phyloP scores from a whole-genome alignment of 2,797 vertebrate genomes.

The Clarias laeviceps region DNA sequence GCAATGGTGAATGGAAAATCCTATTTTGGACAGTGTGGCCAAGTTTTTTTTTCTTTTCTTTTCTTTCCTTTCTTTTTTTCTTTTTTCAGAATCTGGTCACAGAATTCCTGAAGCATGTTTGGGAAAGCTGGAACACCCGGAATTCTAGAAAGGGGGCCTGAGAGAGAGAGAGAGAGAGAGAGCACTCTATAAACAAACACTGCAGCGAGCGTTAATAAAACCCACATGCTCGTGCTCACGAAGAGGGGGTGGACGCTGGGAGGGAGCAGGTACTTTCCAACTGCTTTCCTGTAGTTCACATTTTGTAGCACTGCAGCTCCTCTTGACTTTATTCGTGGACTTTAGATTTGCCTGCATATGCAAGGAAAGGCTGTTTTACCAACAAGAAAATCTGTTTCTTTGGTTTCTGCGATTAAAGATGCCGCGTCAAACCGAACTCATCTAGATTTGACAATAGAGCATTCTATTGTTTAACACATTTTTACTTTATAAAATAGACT shows the following conservation, averaged over 20 bases:
- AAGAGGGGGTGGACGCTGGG: slow-evolving; percentile 50
- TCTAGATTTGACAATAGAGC: not conserved
- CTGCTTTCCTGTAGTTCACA: slow-evolving; percentile 49
- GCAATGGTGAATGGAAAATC: not conserved
- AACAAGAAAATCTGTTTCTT: not conserved
- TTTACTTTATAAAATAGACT: not conserved
- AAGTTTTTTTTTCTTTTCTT: slow-evolving; percentile 16
- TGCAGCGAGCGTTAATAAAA: slow-evolving; percentile 63
- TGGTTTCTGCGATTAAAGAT: no score
- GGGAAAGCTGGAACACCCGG: slow-evolving; percentile 56
- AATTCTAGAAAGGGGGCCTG: slow-evolving; percentile 57
- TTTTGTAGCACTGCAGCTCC: slow-evolving; percentile 33
- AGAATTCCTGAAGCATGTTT: slow-evolving; percentile 57
- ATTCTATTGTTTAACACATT: not conserved
- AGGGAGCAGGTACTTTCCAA: slow-evolving; percentile 57
- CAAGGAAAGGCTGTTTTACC: not conserved
- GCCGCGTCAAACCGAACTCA: not conserved
- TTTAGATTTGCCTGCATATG: not conserved
- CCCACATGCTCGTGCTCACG: slow-evolving; percentile 61
- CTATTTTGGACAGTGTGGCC: slow-evolving; percentile 1
- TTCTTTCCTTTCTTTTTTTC: no score
- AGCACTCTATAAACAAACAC: slow-evolving; percentile 64
- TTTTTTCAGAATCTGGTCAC: slow-evolving; percentile 46
- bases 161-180: slow-evolving; percentile 22
- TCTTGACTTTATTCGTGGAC: not conserved